phyloP scores from a whole-genome alignment of 2,113 vertebrate genomes.

The Orycteropus afer region DNA sequence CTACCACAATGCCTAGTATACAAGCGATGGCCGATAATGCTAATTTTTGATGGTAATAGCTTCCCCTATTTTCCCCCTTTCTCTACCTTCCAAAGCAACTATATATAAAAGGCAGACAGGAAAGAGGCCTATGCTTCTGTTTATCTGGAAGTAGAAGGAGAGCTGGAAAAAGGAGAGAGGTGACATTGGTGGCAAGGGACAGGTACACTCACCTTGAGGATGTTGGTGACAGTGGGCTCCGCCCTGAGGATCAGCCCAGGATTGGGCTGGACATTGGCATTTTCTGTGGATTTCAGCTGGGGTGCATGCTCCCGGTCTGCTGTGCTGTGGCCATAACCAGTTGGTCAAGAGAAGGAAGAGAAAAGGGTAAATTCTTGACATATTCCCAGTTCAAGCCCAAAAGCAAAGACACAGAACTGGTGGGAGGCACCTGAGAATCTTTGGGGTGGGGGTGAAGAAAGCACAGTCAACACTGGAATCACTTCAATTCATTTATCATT shows the following conservation, averaged over 20 bases:
- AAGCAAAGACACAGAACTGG: neutral
- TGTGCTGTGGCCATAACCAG: conserved; percentile 81
- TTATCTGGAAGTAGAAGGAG: neutral
- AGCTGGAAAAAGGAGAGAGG: neutral
- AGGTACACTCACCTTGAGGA: conserved; percentile 91
- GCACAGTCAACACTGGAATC: fast-evolving
- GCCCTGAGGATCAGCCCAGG: conserved; percentile 96
- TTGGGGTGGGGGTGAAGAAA: neutral
- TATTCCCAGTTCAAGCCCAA: neutral
- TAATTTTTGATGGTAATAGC: neutral
- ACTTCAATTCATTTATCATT: neutral
- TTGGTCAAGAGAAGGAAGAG: neutral
- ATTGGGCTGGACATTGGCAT: conserved; percentile 97
- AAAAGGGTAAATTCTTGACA: neutral
- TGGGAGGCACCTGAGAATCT: neutral
- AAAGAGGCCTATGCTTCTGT: neutral
- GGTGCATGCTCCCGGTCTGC: conserved; percentile 94
- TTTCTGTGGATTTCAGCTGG: conserved; percentile 93
- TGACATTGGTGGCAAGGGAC: neutral
- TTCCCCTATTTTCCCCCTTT: neutral
- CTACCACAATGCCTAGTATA: neutral
- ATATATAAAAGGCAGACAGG: neutral
- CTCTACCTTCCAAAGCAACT: neutral
- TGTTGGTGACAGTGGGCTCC: conserved; percentile 98
- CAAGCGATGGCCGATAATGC: neutral